phyloP scores from a whole-genome alignment of 1,140 invertebrate genomes.

The Monochamus saltuarius region DNA sequence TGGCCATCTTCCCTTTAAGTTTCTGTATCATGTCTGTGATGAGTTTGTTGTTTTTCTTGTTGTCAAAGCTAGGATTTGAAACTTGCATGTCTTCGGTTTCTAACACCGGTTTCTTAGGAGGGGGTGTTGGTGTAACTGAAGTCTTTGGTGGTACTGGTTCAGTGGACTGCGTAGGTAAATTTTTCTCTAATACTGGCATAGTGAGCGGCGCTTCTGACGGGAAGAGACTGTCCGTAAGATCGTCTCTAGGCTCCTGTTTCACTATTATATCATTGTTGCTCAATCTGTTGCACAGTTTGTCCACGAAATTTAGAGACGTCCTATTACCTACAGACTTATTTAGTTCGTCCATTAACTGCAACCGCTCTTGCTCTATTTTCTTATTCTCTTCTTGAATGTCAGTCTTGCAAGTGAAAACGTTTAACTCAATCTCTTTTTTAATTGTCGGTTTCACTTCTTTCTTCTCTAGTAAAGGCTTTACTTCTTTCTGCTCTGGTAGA shows the following conservation, averaged over 20 bases:
- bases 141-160: background rate
- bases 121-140: constrained; percentile 1
- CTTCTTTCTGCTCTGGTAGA: background rate
- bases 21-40: constrained; percentile 33
- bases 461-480: background rate
- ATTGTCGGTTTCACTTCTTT: background rate
- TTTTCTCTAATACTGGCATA: constrained; percentile 20
- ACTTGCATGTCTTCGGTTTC: constrained; percentile 13
- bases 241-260: constrained; percentile 29
- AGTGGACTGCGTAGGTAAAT: background rate
- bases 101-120: constrained; percentile 6
- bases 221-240: constrained; percentile 1
- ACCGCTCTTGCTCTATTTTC: constrained; percentile 41
- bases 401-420: constrained; percentile 42
- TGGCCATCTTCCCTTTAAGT: constrained; percentile 27
- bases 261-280: constrained; percentile 28
- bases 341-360: constrained; percentile 44
- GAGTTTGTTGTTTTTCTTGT: constrained; percentile 11
- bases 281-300: constrained; percentile 38
- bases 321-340: constrained; percentile 34
- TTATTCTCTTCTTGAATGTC: constrained; percentile 41
- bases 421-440: constrained; percentile 33
- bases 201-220: background rate
- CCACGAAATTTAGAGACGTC: constrained; percentile 37
- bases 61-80: background rate